These are phyloP conservation scores for Drosophila quasianomalipes DNA, from an alignment of 2,888 invertebrate species.

Conservation along the genomic window DNA sequence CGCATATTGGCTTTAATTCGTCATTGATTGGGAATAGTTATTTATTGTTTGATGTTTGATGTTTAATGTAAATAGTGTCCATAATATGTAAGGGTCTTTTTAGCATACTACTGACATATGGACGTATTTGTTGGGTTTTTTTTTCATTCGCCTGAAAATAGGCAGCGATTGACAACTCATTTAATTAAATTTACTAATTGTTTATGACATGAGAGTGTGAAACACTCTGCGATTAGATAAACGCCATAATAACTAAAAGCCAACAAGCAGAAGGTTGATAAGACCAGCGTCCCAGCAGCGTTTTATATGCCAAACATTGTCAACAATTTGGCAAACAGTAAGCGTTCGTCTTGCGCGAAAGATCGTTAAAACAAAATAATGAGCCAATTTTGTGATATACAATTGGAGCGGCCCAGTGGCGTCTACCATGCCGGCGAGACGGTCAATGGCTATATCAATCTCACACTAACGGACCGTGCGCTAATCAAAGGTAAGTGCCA, in stretches of 20 bases:
- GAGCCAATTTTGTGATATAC: conserved; percentile 64
- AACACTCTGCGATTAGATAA: conserved; percentile 64
- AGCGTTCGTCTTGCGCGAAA: conserved; percentile 35
- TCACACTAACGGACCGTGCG: conserved; percentile 60
- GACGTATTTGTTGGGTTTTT: background rate
- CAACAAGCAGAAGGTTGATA: conserved; percentile 49
- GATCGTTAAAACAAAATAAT: conserved; percentile 42
- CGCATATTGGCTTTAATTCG: background rate
- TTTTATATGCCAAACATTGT: conserved; percentile 55
- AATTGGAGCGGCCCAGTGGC: conserved; percentile 65
- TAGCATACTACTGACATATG: background rate
- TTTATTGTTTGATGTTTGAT: background rate
- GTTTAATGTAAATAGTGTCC: background rate
- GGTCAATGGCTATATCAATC: conserved; percentile 65
- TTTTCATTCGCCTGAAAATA: conserved; percentile 31
- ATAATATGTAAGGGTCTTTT: background rate
- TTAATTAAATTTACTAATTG: conserved; percentile 57
- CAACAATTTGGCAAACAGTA: conserved; percentile 51
- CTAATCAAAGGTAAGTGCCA: conserved; percentile 72
- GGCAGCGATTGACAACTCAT: conserved; percentile 21
- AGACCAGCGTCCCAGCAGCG: conserved; percentile 27
- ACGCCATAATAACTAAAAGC: conserved; percentile 36
- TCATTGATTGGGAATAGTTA: background rate
- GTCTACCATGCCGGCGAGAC: conserved; percentile 75
- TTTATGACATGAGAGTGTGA: conserved; percentile 35